Percentiles rank a stretch among this genome's conserved stretches.
These are phyloP conservation scores for Xiphias gladius DNA, from an alignment of 2,113 vertebrate species.

Conservation along the genomic window DNA sequence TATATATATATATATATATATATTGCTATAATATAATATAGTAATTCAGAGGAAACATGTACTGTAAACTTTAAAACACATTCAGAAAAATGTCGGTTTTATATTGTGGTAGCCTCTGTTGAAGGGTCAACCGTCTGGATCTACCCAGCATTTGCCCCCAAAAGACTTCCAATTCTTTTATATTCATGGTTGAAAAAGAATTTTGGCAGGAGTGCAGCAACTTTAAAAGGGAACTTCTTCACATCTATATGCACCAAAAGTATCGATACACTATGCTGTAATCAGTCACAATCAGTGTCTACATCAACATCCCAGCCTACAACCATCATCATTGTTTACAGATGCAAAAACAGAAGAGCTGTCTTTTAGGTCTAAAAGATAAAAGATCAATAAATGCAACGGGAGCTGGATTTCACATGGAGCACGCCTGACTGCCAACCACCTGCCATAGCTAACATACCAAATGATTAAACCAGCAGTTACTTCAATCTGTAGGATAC, in stretches of 20 bases:
- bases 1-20: no score
- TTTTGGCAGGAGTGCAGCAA: neutral
- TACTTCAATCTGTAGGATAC: slow-evolving; percentile 43
- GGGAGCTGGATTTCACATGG: slow-evolving; percentile 65
- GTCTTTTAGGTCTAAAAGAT: slow-evolving; percentile 48
- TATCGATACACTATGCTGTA: neutral
- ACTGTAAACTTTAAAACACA: neutral
- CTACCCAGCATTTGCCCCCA: neutral
- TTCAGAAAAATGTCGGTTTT: neutral
- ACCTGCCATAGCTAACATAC: slow-evolving; percentile 68
- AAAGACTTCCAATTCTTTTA: neutral
- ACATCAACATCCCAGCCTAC: neutral
- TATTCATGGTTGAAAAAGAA: neutral
- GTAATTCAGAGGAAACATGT: neutral
- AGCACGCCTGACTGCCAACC: slow-evolving; percentile 63
- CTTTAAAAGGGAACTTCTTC: slow-evolving; percentile 4
- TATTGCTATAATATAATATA: slow-evolving; percentile 21
- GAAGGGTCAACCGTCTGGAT: neutral
- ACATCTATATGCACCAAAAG: neutral
- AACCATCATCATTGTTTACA: slow-evolving; percentile 38
- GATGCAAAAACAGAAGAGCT: slow-evolving; percentile 66
- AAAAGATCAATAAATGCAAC: slow-evolving; percentile 74
- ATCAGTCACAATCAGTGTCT: slow-evolving; percentile 24
- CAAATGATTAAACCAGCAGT: slow-evolving; percentile 56
- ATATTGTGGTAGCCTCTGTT: neutral